Percentiles rank a stretch among this genome's conserved stretches.
Conservation (phyloP, 64 coral and sea anemone species). For the Stichodactyla helianthus region DNA sequence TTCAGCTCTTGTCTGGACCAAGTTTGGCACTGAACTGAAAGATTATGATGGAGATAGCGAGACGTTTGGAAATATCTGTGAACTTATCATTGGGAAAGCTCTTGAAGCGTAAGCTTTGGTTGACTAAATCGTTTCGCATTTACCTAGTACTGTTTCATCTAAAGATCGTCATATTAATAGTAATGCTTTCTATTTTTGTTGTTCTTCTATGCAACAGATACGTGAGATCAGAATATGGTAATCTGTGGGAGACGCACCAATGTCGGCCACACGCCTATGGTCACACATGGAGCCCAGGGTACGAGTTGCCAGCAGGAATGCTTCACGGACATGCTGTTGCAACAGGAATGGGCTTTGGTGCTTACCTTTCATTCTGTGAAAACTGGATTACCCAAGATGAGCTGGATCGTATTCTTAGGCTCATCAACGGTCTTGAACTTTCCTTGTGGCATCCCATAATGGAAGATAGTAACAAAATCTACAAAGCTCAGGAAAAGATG, state of each 20-base stretch:
- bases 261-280: constrained; percentile 74
- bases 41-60: constrained; percentile 27
- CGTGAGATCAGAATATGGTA: constrained; percentile 65
- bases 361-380: constrained; percentile 60
- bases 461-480: constrained; percentile 32
- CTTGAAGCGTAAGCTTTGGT: constrained; percentile 43
- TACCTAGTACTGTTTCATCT: no score
- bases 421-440: constrained; percentile 51
- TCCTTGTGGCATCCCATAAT: constrained; percentile 81
- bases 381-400: constrained; percentile 48
- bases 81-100: constrained; percentile 68
- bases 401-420: constrained; percentile 56
- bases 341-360: constrained; percentile 72
- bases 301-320: constrained; percentile 68
- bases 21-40: constrained; percentile 61
- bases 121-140: neutral
- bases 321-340: constrained; percentile 76
- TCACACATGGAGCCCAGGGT: constrained; percentile 66
- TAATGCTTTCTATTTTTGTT: neutral
- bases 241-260: constrained; percentile 68
- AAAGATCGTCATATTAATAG: no score
- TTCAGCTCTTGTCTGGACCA: constrained; percentile 39
- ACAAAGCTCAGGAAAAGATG: constrained; percentile 27
- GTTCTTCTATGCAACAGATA: constrained; percentile 21
- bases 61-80: constrained; percentile 47